Conservation (phyloP, 2,113 vertebrate species). For the Crocuta crocuta region DNA sequence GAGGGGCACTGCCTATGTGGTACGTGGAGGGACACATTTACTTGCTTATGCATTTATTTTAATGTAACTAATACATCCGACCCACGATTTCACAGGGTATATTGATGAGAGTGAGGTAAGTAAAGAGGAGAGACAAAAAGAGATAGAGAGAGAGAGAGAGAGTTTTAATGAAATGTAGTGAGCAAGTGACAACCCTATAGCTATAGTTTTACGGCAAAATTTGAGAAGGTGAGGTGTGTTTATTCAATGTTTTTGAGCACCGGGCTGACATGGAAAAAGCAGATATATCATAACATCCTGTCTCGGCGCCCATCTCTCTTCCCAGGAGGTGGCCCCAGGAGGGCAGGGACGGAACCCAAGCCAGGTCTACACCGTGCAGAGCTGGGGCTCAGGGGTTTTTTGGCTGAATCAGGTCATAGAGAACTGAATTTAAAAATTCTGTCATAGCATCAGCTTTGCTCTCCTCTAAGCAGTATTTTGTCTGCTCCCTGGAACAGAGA, state of each 20-base stretch:
- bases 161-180: background rate
- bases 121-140: background rate
- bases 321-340: background rate
- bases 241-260: background rate
- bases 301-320: background rate
- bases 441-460: background rate
- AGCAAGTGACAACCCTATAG: background rate
- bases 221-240: background rate
- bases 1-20: background rate
- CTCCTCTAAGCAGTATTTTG: background rate
- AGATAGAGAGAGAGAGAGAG: background rate
- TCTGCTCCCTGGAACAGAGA: background rate
- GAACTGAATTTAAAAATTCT: background rate
- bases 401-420: background rate
- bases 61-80: background rate
- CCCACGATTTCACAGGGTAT: background rate
- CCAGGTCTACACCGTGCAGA: background rate
- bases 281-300: background rate
- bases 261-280: background rate
- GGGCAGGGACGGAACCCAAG: background rate
- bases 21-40: background rate
- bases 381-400: background rate
- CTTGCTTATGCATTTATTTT: background rate
- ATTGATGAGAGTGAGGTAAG: background rate
- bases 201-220: background rate